These are phyloP conservation scores for Enteromius paludinosus DNA, from an alignment of 2,797 vertebrate genomes.

Conservation along the genomic window DNA sequence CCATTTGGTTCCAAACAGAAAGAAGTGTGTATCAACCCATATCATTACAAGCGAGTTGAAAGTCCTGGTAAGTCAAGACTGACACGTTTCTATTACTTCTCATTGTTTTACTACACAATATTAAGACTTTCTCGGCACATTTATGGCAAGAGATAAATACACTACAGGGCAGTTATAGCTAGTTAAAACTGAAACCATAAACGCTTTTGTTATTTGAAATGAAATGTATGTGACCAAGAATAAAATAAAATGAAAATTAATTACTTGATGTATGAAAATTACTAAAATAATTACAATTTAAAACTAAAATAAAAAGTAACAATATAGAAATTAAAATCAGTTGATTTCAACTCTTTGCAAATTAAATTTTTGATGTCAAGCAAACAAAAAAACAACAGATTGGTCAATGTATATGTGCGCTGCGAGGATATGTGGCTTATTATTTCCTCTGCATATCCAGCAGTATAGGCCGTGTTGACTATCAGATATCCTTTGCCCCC, in stretches of 20 bases:
- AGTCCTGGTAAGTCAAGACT: conserved; percentile 89
- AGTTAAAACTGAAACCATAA: background rate
- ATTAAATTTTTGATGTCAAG: background rate
- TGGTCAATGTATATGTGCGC: background rate
- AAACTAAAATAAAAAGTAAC: no score
- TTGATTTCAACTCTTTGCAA: no score
- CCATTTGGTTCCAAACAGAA: conserved; percentile 99
- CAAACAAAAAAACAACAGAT: background rate
- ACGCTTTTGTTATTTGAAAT: background rate
- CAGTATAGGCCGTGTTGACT: conserved; percentile 25
- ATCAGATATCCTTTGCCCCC: conserved; percentile 40
- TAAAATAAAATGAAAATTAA: background rate
- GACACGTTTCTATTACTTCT: background rate
- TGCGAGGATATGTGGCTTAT: background rate
- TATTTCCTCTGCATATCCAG: conserved; percentile 24
- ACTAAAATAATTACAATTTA: no score
- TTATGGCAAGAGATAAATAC: background rate
- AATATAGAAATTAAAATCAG: no score
- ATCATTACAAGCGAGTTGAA: conserved; percentile 98
- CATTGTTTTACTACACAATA: background rate
- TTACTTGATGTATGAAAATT: no score
- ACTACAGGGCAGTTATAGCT: background rate
- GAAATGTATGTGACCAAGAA: background rate
- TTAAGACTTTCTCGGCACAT: background rate
- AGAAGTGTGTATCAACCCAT: conserved; percentile 99